Evolutionary conservation across 2,888 invertebrate species (phyloP).

Genomic region (Augochlorella aurata): DNA sequence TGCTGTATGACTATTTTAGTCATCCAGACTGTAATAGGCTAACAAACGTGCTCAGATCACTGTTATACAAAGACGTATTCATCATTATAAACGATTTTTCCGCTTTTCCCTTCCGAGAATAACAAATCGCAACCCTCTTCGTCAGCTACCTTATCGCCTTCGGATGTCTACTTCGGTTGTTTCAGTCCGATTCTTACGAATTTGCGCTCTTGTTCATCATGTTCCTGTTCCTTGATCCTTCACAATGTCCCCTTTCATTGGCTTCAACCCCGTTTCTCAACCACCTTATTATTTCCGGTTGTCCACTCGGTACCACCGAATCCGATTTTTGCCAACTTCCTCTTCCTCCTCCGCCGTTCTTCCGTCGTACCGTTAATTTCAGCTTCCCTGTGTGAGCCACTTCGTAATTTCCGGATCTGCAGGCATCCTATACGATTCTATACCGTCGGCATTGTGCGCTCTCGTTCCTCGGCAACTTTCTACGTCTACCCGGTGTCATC

Average conservation of each 20-base stretch:
- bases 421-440: not conserved
- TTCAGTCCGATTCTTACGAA: not conserved
- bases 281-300: too few relatives aligned
- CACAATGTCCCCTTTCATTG: not conserved
- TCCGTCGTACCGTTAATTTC: not conserved
- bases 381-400: not conserved
- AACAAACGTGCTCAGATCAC: too few relatives aligned
- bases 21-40: too few relatives aligned
- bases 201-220: not conserved
- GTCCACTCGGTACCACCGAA: too few relatives aligned
- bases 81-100: too few relatives aligned
- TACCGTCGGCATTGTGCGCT: not conserved
- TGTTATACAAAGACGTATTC: too few relatives aligned
- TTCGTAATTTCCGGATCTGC: not conserved
- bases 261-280: too few relatives aligned
- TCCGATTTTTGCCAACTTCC: too few relatives aligned
- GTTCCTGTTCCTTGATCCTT: not conserved
- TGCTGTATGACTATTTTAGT: too few relatives aligned
- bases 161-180: not conserved
- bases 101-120: too few relatives aligned
- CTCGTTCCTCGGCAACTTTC: not conserved
- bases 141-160: not conserved
- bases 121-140: not conserved
- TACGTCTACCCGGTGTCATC: not conserved
- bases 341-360: too few relatives aligned